Evolutionary conservation across 2,888 invertebrate genomes (phyloP).

Genomic region (Pomacea canaliculata): DNA sequence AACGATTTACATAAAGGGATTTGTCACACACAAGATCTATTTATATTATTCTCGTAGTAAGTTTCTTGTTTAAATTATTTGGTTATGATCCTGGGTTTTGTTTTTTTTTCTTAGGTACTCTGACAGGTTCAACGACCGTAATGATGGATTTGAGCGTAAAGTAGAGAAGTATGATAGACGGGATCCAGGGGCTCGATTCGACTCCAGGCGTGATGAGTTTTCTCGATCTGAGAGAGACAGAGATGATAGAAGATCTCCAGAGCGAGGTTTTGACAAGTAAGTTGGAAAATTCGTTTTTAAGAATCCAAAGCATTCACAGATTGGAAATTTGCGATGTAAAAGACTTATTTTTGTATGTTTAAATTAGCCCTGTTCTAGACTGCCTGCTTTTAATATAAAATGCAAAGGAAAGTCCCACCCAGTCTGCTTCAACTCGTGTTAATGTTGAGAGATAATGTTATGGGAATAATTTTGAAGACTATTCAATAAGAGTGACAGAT

Average conservation of each 20-base stretch:
- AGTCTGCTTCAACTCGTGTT: too few relatives aligned
- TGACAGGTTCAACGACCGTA: conserved; percentile 7
- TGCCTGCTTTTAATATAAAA: too few relatives aligned
- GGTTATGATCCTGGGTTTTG: background rate
- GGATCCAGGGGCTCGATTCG: conserved; percentile 33
- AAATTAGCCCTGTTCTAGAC: too few relatives aligned
- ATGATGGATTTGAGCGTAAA: conserved; percentile 27
- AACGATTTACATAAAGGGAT: background rate
- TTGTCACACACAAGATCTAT: background rate
- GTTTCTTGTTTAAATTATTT: background rate
- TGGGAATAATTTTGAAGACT: too few relatives aligned
- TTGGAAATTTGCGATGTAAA: too few relatives aligned
- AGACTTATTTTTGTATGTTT: too few relatives aligned
- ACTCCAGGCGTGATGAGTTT: conserved; percentile 18
- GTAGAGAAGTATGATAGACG: conserved; percentile 43
- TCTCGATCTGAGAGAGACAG: conserved; percentile 18
- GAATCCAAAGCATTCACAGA: too few relatives aligned
- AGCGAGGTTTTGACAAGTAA: conserved; percentile 15
- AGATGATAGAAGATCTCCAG: conserved; percentile 16
- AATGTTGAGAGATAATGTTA: too few relatives aligned
- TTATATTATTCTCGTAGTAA: background rate
- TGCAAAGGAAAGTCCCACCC: too few relatives aligned
- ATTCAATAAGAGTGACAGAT: too few relatives aligned
- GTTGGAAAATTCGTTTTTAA: background rate
- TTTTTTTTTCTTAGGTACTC: background rate